phyloP scores from a whole-genome alignment of 2,797 vertebrate species.

The Pseudotriccus pelzelni region DNA sequence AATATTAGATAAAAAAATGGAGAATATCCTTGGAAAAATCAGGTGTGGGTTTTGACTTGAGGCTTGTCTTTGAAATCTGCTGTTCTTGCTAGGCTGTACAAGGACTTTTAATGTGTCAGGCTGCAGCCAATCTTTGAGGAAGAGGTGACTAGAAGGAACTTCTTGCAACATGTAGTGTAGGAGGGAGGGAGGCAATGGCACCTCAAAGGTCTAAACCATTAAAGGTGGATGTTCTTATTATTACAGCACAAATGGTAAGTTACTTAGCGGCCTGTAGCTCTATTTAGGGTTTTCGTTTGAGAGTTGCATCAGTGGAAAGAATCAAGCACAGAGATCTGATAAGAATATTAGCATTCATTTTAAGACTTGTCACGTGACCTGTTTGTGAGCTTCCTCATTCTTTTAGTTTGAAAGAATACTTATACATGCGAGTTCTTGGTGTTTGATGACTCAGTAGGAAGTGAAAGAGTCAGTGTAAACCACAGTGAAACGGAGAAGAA shows the following conservation, averaged over 20 bases:
- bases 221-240: background rate
- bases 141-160: background rate
- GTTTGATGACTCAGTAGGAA: conserved; percentile 83
- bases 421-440: conserved; percentile 49
- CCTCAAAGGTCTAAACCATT: background rate
- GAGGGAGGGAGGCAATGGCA: background rate
- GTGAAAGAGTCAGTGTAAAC: conserved; percentile 77
- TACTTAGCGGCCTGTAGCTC: background rate
- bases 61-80: background rate
- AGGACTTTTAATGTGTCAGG: background rate
- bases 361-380: background rate
- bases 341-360: background rate
- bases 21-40: background rate
- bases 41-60: background rate
- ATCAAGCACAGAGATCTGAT: background rate
- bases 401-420: conserved; percentile 56
- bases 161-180: background rate
- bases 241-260: background rate
- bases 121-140: background rate
- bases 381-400: conserved; percentile 55
- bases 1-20: background rate
- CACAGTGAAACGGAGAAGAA: conserved; percentile 74
- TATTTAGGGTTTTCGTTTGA: background rate
- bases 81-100: background rate
- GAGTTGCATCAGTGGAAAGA: background rate